Conservation (phyloP, 2,888 invertebrate genomes). For the Pedicia rivosa region DNA sequence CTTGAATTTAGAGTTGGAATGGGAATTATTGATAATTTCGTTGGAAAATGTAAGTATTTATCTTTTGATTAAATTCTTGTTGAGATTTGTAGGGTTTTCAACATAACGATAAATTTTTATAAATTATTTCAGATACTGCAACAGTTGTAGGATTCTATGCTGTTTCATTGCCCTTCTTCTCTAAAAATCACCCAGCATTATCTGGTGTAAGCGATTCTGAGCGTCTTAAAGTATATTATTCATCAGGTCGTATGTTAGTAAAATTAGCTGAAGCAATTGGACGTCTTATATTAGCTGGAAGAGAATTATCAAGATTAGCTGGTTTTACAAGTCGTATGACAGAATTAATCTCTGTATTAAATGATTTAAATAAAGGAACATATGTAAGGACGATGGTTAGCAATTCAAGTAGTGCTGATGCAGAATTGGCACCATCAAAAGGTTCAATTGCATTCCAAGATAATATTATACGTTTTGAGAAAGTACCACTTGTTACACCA, state of each 20-base stretch:
- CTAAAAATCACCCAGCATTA: conserved; percentile 50
- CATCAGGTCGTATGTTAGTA: conserved; percentile 63
- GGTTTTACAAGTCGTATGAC: conserved; percentile 87
- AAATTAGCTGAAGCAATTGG: conserved; percentile 97
- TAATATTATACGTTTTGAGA: conserved; percentile 79
- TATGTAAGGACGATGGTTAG: conserved; percentile 43
- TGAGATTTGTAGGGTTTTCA: too few relatives aligned
- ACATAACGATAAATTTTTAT: too few relatives aligned
- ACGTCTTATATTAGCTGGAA: conserved; percentile 81
- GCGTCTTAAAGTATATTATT: conserved; percentile 84
- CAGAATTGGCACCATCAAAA: conserved; percentile 46
- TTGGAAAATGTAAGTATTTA: conserved; percentile 86
- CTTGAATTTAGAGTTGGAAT: conserved; percentile 78
- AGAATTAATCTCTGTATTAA: conserved; percentile 68
- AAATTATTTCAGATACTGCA: conserved; percentile 62
- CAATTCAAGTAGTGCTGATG: conserved; percentile 22
- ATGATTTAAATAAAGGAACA: conserved; percentile 64
- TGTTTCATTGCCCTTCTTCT: conserved; percentile 87
- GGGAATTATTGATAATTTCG: conserved; percentile 90
- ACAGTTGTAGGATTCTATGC: conserved; percentile 94
- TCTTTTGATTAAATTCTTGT: too few relatives aligned
- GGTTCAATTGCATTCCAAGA: conserved; percentile 72
- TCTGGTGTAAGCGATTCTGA: conserved; percentile 51
- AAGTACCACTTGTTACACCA: conserved; percentile 91
- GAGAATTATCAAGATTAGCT: conserved; percentile 85